phyloP scores from a whole-genome alignment of 2,113 vertebrate genomes.

The Jaculus jaculus region DNA sequence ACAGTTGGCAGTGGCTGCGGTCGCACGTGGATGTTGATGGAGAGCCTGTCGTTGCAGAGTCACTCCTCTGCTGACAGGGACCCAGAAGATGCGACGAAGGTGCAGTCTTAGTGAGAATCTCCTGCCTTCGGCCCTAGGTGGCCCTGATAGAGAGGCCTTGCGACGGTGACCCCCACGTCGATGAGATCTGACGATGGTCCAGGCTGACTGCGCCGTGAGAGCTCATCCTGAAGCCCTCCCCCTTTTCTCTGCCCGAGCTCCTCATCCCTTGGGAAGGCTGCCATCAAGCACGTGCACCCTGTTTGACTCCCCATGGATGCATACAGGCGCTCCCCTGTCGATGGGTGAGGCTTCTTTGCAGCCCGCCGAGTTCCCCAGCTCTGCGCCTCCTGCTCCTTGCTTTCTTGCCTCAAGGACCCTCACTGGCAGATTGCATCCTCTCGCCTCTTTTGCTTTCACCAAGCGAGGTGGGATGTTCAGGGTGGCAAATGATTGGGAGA shows the following conservation, averaged over 20 bases:
- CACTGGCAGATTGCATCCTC: not conserved
- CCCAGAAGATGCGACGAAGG: fast-evolving
- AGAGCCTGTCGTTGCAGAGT: not conserved
- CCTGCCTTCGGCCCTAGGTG: not conserved
- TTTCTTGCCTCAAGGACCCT: too few relatives aligned
- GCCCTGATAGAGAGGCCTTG: not conserved
- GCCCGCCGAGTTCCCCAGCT: fast-evolving
- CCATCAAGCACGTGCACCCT: fast-evolving
- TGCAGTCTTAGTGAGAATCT: not conserved
- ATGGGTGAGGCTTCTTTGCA: not conserved
- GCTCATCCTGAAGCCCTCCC: not conserved
- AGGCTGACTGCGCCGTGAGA: not conserved
- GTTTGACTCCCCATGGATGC: not conserved
- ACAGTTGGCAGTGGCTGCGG: not conserved
- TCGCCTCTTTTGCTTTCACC: not conserved
- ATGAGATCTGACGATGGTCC: not conserved
- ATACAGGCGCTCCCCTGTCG: too few relatives aligned
- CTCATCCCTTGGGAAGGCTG: not conserved
- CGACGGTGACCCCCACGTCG: not conserved
- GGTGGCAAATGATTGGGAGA: not conserved
- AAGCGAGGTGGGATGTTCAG: not conserved
- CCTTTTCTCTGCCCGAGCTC: not conserved
- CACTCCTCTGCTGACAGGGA: not conserved
- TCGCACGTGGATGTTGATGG: not conserved
- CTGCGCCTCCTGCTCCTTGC: not conserved